These are phyloP conservation scores for Catocala sponsa DNA, from an alignment of 2,888 invertebrate species.

Conservation along the genomic window DNA sequence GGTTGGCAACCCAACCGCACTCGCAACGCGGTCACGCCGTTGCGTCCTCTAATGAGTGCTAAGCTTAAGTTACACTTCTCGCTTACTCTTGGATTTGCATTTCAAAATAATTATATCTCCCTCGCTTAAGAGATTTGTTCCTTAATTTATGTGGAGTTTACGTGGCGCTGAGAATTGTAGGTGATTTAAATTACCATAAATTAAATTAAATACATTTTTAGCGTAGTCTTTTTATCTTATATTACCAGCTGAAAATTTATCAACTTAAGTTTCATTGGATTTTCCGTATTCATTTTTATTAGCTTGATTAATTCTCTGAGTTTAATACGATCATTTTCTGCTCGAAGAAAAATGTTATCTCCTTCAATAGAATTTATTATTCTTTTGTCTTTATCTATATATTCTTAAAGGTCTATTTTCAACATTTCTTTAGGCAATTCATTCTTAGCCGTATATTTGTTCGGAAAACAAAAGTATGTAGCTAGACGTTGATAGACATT, in stretches of 20 bases:
- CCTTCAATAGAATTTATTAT: too few species aligned
- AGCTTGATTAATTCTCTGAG: not conserved
- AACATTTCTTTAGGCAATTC: too few species aligned
- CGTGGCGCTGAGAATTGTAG: constrained; percentile 22
- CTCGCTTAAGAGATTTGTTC: constrained; percentile 40
- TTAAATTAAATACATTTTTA: not conserved
- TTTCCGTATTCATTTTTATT: not conserved
- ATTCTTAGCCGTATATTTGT: too few species aligned
- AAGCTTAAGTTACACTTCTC: constrained; percentile 33
- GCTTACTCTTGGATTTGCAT: constrained; percentile 41
- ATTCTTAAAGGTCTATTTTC: too few species aligned
- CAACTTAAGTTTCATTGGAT: not conserved
- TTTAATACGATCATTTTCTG: too few species aligned
- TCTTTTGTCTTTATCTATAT: too few species aligned
- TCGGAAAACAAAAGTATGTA: too few species aligned
- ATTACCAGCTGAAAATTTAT: not conserved
- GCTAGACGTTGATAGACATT: too few species aligned
- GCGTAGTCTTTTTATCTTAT: not conserved
- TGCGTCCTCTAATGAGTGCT: constrained; percentile 35
- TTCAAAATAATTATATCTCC: constrained; percentile 47
- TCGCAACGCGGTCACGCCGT: constrained; percentile 34
- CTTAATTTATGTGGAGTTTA: constrained; percentile 46
- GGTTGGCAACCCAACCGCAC: constrained; percentile 36
- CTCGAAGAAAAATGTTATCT: too few species aligned
- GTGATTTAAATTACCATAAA: constrained; percentile 29